Percentiles rank a stretch among this genome's conserved stretches.
Conservation (phyloP, 2,888 invertebrate genomes). For the Autographa pulchrina region DNA sequence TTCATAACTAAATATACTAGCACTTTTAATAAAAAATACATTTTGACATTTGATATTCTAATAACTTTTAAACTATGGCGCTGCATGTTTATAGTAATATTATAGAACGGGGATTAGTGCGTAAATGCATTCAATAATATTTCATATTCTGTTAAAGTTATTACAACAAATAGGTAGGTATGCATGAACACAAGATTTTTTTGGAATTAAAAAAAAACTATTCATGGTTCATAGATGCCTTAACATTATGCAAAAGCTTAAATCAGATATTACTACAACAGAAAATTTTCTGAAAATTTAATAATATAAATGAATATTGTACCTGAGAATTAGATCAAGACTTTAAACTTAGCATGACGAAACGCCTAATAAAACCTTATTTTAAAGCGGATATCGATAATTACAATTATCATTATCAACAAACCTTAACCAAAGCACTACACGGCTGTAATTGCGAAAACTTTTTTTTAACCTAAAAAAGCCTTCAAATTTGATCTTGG, state of each 20-base stretch:
- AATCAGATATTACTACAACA: too few species aligned
- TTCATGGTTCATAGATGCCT: too few species aligned
- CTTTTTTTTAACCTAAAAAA: slow-evolving; percentile 52
- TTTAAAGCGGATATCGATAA: slow-evolving; percentile 53
- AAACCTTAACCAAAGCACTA: slow-evolving; percentile 30
- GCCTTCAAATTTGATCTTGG: slow-evolving; percentile 70
- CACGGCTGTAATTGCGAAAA: slow-evolving; percentile 51
- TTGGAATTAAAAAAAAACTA: too few species aligned
- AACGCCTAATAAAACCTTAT: slow-evolving; percentile 37
- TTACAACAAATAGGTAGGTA: too few species aligned
- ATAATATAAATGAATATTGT: too few species aligned
- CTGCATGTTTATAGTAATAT: too few species aligned
- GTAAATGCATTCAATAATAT: too few species aligned
- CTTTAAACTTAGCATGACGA: neutral
- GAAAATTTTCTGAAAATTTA: too few species aligned
- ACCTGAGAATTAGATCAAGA: neutral
- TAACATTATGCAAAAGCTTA: too few species aligned
- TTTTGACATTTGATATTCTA: neutral
- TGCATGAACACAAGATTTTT: too few species aligned
- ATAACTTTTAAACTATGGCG: neutral
- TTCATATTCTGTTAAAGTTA: too few species aligned
- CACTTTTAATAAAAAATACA: slow-evolving; percentile 9
- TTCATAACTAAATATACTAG: slow-evolving; percentile 8
- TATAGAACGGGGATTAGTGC: too few species aligned
- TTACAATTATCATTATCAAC: slow-evolving; percentile 23